Evolutionary conservation across 2,113 vertebrate species (phyloP), one percentile per base, ranked within the genome.

Genomic region (Drymodes brunneopygia): DNA sequence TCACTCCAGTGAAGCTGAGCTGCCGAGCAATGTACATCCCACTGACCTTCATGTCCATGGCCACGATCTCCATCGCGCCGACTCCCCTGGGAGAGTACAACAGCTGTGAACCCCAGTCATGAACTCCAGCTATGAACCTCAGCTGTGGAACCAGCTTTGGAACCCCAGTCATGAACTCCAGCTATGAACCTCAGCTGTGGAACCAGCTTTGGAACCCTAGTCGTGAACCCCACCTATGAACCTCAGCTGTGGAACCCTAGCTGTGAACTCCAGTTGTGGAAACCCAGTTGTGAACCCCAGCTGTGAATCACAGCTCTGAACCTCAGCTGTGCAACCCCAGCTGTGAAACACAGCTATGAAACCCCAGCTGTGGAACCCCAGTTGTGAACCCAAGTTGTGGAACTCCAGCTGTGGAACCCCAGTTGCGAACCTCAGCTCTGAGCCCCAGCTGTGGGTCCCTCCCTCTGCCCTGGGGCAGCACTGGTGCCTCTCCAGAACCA

Each of bases 11-110:
- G 97, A 99, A 99, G 97, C 99, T 99, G 95, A 99, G 99, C 98
- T 99, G 99, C 94, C 99, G 98, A 13, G 99, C 99, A 8, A 99
- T 99, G 98, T 99, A 99, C 99, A 99, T 99, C 73, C 99, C 99
- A 13, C 99, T 99, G 95, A 99, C 99, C 95, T 99, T 99, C 99
- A 99, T 99, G 96, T 99, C 99, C 99, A 99, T 99, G 40, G 99
- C 99, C 81, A 99, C 99, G 2, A 99, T 99, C 97, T 99, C 99
- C 99, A 99, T 99, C 7, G 99, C 99, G 0, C 99, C 99, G 4
- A 99, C 99, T 7, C 99, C 99, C 98, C 99, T 99, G 88, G 10
- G 25, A 66, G 27, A 69, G 40, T 36, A 80, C 1, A 1, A 27
- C 14, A 80, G 24, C 3, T 35, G 0, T 58, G 31, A 54, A 2